Evolutionary conservation across 2,113 vertebrate genomes (phyloP).

Genomic region (Ancistrus triradiatus): DNA sequence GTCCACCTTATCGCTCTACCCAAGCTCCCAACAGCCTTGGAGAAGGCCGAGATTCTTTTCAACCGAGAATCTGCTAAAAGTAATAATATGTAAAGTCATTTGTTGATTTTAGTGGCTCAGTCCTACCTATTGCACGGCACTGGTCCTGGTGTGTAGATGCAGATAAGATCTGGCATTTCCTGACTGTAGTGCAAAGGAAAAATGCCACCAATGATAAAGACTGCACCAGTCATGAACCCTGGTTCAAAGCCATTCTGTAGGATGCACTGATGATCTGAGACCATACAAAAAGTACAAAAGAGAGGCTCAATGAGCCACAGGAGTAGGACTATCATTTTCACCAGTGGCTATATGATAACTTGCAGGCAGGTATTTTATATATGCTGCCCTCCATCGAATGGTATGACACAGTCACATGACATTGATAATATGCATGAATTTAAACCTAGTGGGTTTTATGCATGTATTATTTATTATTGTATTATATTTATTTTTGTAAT

Average conservation of each 20-base stretch:
- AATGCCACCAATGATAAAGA: constrained; percentile 51
- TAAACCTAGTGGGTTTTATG: too few species aligned
- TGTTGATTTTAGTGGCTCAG: too few species aligned
- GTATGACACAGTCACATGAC: constrained; percentile 25
- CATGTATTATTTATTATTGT: neutral
- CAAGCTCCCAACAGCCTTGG: too few species aligned
- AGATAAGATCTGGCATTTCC: constrained; percentile 46
- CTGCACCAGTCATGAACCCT: constrained; percentile 41
- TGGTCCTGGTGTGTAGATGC: constrained; percentile 39
- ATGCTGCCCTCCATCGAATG: neutral
- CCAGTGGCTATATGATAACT: neutral
- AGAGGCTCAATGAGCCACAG: constrained; percentile 20
- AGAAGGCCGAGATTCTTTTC: too few species aligned
- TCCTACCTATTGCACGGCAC: constrained; percentile 50
- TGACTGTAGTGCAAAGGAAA: constrained; percentile 53
- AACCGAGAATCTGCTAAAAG: too few species aligned
- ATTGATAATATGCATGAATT: neutral
- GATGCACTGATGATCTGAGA: constrained; percentile 26
- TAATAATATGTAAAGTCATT: too few species aligned
- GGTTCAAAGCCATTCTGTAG: constrained; percentile 46
- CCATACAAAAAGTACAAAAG: neutral
- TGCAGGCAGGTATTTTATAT: constrained; percentile 31
- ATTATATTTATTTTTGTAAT: too few species aligned
- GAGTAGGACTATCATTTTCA: constrained; percentile 35
- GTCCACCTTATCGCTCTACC: too few species aligned